A percentile compares a stretch with the other conserved stretches of the same genome.
phyloP scores from a whole-genome alignment of 2,888 invertebrate species.

The Luffia ferchaultella region DNA sequence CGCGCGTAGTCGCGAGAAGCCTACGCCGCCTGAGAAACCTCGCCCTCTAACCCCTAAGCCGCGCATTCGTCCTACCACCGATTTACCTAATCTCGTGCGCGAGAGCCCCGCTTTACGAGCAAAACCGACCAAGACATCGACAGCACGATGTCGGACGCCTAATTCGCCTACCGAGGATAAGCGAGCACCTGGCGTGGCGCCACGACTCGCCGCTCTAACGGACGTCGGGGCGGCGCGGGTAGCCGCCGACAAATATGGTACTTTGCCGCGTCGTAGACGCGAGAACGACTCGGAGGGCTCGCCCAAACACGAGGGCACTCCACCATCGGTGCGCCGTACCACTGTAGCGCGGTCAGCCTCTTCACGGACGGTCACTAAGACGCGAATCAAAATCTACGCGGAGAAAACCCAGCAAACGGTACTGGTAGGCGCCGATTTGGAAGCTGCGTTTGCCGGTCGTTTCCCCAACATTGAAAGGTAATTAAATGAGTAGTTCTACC shows the following conservation, averaged over 20 bases:
- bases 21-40: conserved; percentile 53
- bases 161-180: conserved; percentile 74
- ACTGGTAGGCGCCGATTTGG: conserved; percentile 74
- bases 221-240: conserved; percentile 43
- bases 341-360: conserved; percentile 46
- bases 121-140: conserved; percentile 61
- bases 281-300: conserved; percentile 70
- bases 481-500: conserved; percentile 15
- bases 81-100: conserved; percentile 59
- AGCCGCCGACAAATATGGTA: conserved; percentile 78
- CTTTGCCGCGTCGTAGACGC: conserved; percentile 76
- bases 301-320: conserved; percentile 45
- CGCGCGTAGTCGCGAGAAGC: conserved; percentile 68
- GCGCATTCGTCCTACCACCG: conserved; percentile 53
- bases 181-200: conserved; percentile 70
- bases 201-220: conserved; percentile 34
- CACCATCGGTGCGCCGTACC: conserved; percentile 36
- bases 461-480: conserved; percentile 52
- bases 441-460: conserved; percentile 73
- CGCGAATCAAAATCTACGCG: conserved; percentile 76
- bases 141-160: conserved; percentile 68
- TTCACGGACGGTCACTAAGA: conserved; percentile 42
- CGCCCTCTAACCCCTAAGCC: conserved; percentile 56
- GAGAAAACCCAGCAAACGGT: conserved; percentile 83
- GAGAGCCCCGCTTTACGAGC: conserved; percentile 53